Conservation (phyloP, 2,797 vertebrate genomes). For the Distichodus sexfasciatus region DNA sequence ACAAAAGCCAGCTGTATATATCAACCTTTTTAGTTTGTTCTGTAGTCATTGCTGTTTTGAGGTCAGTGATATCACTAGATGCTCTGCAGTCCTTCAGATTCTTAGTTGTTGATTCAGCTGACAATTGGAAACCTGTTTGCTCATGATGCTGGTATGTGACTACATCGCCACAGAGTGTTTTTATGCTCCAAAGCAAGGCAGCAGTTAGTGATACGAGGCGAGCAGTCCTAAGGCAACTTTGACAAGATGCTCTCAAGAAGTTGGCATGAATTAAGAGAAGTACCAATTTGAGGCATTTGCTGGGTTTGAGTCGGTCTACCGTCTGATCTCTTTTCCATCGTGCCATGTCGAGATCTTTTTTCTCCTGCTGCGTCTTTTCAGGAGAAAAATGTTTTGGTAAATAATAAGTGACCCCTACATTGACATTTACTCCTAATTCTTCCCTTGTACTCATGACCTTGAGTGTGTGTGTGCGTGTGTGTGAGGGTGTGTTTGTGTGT, state of each 20-base stretch:
- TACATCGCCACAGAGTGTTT: neutral
- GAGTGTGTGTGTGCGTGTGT: conserved; percentile 6
- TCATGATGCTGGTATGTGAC: conserved; percentile 50
- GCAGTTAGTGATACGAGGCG: neutral
- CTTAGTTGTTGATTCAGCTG: conserved; percentile 74
- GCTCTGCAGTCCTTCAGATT: conserved; percentile 69
- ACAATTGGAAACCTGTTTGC: conserved; percentile 56
- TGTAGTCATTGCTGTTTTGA: conserved; percentile 41
- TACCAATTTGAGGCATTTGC: too few species aligned
- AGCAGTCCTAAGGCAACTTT: too few species aligned
- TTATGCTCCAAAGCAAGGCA: neutral
- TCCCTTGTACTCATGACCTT: conserved; percentile 8
- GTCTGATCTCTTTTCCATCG: neutral
- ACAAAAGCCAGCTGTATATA: neutral
- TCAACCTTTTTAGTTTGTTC: neutral
- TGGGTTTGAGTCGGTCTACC: too few species aligned
- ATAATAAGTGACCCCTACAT: neutral
- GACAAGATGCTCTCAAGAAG: too few species aligned
- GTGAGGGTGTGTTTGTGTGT: too few species aligned
- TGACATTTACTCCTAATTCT: neutral
- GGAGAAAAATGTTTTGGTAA: conserved; percentile 1
- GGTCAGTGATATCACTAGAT: conserved; percentile 47
- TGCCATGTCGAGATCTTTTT: conserved; percentile 3
- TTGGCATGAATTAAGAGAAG: too few species aligned
- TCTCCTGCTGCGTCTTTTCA: neutral